Evolutionary conservation across 2,888 invertebrate genomes (phyloP), one percentile per base, ranked within the genome.

Genomic region (Lycophotia porphyrea): DNA sequence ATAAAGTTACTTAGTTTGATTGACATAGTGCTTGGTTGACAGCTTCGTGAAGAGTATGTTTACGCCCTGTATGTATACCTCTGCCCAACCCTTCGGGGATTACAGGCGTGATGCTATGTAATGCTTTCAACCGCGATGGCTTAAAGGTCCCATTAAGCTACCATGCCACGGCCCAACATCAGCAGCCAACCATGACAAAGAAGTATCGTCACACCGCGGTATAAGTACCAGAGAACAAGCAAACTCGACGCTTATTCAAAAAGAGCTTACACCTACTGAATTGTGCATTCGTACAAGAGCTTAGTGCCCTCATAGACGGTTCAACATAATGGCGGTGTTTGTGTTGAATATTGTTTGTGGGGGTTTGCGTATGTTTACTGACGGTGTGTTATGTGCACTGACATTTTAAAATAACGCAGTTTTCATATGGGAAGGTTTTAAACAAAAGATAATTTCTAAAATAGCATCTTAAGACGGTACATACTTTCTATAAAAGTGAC

Each of bases 181-280:
- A 81, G 58, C 64, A 44, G 15, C 13, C 0, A 1, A 49, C 34
- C 15, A n/a, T 34, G 47, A 71, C 71, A 74, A 83, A 79, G 67
- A 83, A 85, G 71, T 74, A 63, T 55, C 73, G 68, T 71, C 71
- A 79, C 63, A 60, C 68, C 27, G 47, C 72, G 52, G 68, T 69
- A 63, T 84, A 83, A 84, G 84, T 79, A 76, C 80, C 72, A 52
- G 44, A 21, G 71, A 79, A 78, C 79, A 71, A 79, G 80, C 71
- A 79, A 82, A 84, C 84, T 84, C 60, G 64, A 72, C 68, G 68
- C 39, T 76, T 69, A 74, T 83, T 79, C 86, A 84, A 78, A 85
- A 70, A 82, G 66, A 69, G 75, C 71, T 86, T 71, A 86, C 73
- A 76, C 63, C 68, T 75, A 66, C 71, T 79, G 84, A 65, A 79